Base-by-base conservation (phyloP, 2,888 invertebrate species). In the Marronus borbonicus region DNA sequence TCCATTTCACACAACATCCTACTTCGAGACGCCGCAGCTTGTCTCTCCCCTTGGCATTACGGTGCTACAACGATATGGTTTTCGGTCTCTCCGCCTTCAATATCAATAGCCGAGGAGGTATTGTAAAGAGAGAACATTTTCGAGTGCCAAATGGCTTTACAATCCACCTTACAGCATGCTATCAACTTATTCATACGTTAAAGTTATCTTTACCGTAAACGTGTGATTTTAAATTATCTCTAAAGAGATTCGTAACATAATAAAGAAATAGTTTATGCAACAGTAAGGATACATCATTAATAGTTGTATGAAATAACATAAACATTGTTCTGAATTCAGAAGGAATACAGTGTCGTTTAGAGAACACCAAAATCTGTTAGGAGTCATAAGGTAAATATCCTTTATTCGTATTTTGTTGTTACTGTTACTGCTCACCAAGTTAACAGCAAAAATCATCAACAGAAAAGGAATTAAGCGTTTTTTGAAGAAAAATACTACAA, bases 81-180 rank as follows among this genome's bases (percentile, higher is more conserved):
- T 50, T 68, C 77, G 62, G 24, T 68, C 76, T 31, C 39, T 24
- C 68, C 79, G 80, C 78, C 80, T 72, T 76, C 84, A 82, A 83
- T 85, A 85, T 86, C 86, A 84, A 85, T 86, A 85, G 84, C 62
- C 58, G 44, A 44, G 17, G 72, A 24, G 60, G 85, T 84, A 87
- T 86, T 88, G 87, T 87, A 87, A 87, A 86, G 84, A 83, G 87
- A 87, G 86, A 60, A 50, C 86, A 85, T 85, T 87, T 86, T 85
- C 84, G 86, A 86, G 87, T 87, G 87, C 86, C 85, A 86, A 86
- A 87, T 87, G 87, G 85, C 86, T 86, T 74, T 60, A 83, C 84
- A 82, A 81, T 78, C 81, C 72, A 74, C 79, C 82, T 84, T 83
- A 82, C 83, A 81, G 72, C 52, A 14, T 24, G 24, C 14, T 49